Base-by-base conservation (phyloP, 2,888 invertebrate species). In the Petrolisthes manimaculis region DNA sequence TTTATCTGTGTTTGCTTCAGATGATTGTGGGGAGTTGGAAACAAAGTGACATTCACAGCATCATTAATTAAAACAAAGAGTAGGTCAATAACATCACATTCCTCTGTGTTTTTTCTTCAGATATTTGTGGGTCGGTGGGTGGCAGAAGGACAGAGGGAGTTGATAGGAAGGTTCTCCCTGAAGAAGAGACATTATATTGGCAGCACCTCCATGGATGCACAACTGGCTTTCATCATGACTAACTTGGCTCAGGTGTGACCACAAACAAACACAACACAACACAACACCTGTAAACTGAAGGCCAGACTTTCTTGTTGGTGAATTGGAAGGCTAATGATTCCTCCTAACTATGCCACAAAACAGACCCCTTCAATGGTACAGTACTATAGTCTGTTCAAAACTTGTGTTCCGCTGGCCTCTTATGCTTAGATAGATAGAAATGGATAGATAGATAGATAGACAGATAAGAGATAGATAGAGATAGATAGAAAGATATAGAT, bases 131-230 rank as follows among this genome's bases (percentile, higher is more conserved):
- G 89, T 90, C 92, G 93, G 79, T 92, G 98, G 97, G 93, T 99
- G 92, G 95, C 95, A 14, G 96, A 96, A 92, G 98, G 99, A 0
- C 96, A 97, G 92, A 94, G 98, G 51, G 95, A 96, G 91, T 93
- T 96, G 18, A 96, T 98, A 84, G 94, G 95, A 90, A 95, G 95
- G 83, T 95, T 97, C 91, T 97, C 97, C 0, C 93, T 99, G 61
- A 98, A 98, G 93, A 96, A 95, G 78, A 95, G 99, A 2, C 96
- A 96, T 93, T 99, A 99, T 93, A 99, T 99, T 92, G 98, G 98
- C 18, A 99, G 99, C 93, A 99, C 99, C 0, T 98, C 97, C 91
- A 99, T 99, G 99, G 99, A 99, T 93, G 96, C 99, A 0, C 97
- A 97, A 92, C 94, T 99, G 6, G 96, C 99, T 0, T 93, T 99